phyloP scores from a whole-genome alignment of 2,888 invertebrate species.

The Tuberolachnus salignus region DNA sequence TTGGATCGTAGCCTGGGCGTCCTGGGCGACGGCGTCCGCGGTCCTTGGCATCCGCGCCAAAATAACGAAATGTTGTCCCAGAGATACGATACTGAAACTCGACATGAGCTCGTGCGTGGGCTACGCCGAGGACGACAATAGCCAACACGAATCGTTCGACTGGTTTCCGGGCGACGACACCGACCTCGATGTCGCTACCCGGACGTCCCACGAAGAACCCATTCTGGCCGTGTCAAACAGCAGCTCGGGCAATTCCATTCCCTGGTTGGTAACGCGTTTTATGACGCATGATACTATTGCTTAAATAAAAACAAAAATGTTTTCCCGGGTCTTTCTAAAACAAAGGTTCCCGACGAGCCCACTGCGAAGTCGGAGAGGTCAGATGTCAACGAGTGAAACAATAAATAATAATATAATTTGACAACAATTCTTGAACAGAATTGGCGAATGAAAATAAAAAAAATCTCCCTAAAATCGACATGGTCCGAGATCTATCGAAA shows the following conservation, averaged over 20 bases:
- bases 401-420: too few relatives aligned
- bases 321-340: too few relatives aligned
- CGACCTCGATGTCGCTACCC: neutral
- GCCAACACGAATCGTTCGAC: constrained; percentile 1
- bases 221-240: constrained; percentile 19
- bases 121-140: neutral
- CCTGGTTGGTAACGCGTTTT: constrained; percentile 37
- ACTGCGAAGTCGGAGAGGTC: too few relatives aligned
- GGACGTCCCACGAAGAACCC: neutral
- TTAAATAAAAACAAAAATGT: too few relatives aligned
- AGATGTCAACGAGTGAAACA: too few relatives aligned
- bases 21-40: too few relatives aligned
- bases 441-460: too few relatives aligned
- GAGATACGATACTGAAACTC: constrained; percentile 16
- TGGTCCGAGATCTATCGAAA: too few relatives aligned
- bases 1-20: constrained; percentile 23
- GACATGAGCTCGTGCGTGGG: constrained; percentile 32
- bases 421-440: too few relatives aligned
- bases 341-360: too few relatives aligned
- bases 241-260: neutral
- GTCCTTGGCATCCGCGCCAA: neutral
- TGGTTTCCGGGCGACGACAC: neutral
- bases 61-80: constrained; percentile 47
- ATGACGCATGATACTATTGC: neutral
- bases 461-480: too few relatives aligned